A percentile compares a stretch with the other conserved stretches of the same genome.
Conservation (phyloP, 2,113 vertebrate genomes). For the Cochlearius cochlearius region DNA sequence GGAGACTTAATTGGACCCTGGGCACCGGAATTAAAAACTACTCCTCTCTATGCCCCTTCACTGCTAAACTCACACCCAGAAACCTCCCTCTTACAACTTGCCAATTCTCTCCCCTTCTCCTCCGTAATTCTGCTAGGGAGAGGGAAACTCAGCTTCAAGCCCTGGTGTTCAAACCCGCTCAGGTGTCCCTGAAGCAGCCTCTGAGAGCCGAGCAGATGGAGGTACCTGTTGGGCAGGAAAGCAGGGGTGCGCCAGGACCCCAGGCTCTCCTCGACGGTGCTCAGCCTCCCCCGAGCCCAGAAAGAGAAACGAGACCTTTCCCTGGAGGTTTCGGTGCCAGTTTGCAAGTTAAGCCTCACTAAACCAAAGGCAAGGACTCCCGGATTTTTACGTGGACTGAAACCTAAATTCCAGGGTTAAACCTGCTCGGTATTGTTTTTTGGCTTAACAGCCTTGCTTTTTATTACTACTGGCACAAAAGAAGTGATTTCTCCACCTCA, state of each 20-base stretch:
- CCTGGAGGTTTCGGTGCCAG: background rate
- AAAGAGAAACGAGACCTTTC: background rate
- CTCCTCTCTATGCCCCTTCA: background rate
- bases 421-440: background rate
- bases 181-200: background rate
- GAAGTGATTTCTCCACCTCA: background rate
- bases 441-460: background rate
- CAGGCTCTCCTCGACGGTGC: background rate
- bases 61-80: background rate
- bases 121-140: background rate
- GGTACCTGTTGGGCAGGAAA: background rate
- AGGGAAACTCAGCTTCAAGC: background rate
- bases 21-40: background rate
- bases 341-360: background rate
- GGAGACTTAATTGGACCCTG: too few species aligned
- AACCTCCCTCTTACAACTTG: background rate
- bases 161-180: background rate
- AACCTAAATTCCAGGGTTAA: background rate
- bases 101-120: background rate
- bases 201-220: background rate
- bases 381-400: accelerated
- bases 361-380: background rate
- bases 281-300: accelerated
- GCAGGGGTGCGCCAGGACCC: background rate
- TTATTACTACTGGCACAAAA: background rate